Evolutionary conservation across 2,888 invertebrate genomes (phyloP).

Genomic region (Strigamia transsilvanica): DNA sequence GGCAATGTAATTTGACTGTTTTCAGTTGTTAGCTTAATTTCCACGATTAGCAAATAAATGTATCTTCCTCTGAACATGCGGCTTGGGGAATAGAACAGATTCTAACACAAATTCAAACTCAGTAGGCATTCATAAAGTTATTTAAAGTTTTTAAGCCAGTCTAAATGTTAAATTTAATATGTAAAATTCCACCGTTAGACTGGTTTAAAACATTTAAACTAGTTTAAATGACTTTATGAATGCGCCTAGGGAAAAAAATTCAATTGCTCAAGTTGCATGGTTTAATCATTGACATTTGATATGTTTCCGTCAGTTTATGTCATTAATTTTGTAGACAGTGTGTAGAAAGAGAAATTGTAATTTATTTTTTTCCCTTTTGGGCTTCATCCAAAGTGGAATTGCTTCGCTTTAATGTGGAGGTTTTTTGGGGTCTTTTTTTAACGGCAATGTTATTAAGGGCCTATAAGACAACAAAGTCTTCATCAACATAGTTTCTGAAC

Average conservation of each 20-base stretch:
- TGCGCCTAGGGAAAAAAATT: not conserved
- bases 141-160: no score
- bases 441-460: conserved; percentile 16
- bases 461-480: conserved; percentile 30
- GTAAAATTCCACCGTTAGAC: no score
- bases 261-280: not conserved
- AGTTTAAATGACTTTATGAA: no score
- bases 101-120: no score
- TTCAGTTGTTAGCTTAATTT: no score
- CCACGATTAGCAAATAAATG: no score
- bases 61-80: no score
- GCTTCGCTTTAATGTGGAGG: conserved; percentile 15
- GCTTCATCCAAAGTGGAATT: conserved; percentile 8
- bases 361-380: conserved; percentile 1
- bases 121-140: no score
- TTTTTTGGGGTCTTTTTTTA: conserved; percentile 3
- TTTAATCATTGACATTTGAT: not conserved
- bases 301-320: not conserved
- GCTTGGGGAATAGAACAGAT: no score
- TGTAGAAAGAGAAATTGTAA: not conserved
- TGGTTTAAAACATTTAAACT: no score
- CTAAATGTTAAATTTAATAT: no score
- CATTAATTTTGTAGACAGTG: not conserved
- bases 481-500: conserved; percentile 21
- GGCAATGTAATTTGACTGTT: no score